Evolutionary conservation across 1,140 invertebrate genomes (phyloP), one percentile per base, ranked within the genome.

Genomic region (Zaprionus lachaisei): DNA sequence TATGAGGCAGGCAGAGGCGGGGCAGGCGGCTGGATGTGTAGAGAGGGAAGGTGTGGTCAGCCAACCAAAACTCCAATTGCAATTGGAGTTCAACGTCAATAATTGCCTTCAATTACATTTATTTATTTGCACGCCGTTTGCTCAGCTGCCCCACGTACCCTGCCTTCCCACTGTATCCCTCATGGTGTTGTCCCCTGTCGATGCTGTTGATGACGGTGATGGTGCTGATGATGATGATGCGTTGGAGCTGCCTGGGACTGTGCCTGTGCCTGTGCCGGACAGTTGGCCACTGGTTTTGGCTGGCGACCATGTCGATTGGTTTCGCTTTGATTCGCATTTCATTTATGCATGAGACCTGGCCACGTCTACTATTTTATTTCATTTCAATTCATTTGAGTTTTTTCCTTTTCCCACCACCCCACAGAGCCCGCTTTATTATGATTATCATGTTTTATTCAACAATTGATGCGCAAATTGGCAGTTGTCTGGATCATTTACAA

Each of bases 371-470:
- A 86, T 83, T 85, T 86, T 79, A 85, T 85, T 86, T 86, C 44
- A 62, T 85, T 65, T 77, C 54, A 26, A 15, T 58, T 64, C 47
- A 49, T 55, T 55, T 31, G 12, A 28, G 22, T 67, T 57, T 47
- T 31, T 56, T 57, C 20, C 34, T 22, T 24, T 7, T 2, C 67
- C 41, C 15, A 14, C 49, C 17, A 31, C 44, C 31, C 47, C 14
- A 3, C 37, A 38, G 14, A 44, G 6, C 15, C 37, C 56, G 80
- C 80, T 86, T 86, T 86, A 86, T 87, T 87, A 87, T 90, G 85
- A 89, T 89, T 89, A 90, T 90, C 85, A 89, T 89, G 85, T 90
- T 90, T 90, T 89, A 90, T 90, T 89, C 85, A 89, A 89, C 85
- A 89, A 89, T 89, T 89, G 85, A 89, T 90, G 85, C 84, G 79